Conservation (phyloP, 2,888 invertebrate genomes). For the Himalopsyche tibetana region DNA sequence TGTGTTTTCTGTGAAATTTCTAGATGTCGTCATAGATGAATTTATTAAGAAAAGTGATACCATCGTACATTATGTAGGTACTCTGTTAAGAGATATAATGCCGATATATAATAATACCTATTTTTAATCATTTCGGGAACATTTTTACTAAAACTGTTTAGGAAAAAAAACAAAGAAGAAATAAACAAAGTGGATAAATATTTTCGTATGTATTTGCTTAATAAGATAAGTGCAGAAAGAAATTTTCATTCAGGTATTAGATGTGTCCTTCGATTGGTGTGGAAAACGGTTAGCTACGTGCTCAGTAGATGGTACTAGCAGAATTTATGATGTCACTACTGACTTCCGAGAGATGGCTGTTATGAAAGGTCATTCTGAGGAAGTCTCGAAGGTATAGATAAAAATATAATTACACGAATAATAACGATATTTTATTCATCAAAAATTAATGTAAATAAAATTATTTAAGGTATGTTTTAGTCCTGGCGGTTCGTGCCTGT, state of each 20-base stretch:
- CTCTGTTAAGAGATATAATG: too few species aligned
- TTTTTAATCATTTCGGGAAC: too few species aligned
- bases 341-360: constrained; percentile 78
- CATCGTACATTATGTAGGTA: too few species aligned
- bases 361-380: constrained; percentile 82
- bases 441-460: neutral
- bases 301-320: constrained; percentile 85
- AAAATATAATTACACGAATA: neutral
- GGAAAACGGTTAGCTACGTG: constrained; percentile 85
- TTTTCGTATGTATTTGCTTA: too few species aligned
- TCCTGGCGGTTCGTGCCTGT: constrained; percentile 83
- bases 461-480: constrained; percentile 84
- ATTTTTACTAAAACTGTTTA: too few species aligned
- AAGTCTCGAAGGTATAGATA: constrained; percentile 79
- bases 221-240: neutral
- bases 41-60: too few species aligned
- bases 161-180: too few species aligned
- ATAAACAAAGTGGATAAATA: too few species aligned
- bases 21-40: too few species aligned
- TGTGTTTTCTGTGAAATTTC: too few species aligned
- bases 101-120: too few species aligned
- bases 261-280: constrained; percentile 85
- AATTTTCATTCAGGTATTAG: constrained; percentile 77
- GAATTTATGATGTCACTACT: constrained; percentile 81
- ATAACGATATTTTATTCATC: neutral